Evolutionary conservation across 1,140 invertebrate species (phyloP), one percentile per base, ranked within the genome.

Genomic region (Nomia melanderi): DNA sequence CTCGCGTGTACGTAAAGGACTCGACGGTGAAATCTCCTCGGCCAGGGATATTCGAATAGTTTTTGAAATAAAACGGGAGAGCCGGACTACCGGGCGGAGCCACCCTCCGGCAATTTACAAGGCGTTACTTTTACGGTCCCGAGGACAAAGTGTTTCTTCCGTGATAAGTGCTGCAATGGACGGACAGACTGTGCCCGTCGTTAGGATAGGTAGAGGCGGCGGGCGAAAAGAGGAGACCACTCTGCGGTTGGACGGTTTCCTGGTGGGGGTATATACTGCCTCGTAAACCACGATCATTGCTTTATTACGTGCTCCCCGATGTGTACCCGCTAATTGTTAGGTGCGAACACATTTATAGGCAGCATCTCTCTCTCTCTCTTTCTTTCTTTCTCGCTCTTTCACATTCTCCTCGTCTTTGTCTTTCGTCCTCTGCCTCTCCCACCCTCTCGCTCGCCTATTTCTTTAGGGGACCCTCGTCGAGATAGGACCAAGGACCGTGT

Each of bases 221-320:
- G 54, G 54, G 9, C 29, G 76, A 81, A 73, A 79, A 62, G 72
- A 74, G 81, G 82, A 81, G 81, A 70, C 54, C 23, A 56, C 44
- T 79, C 65, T 79, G 77, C 63, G 85, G 85, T 86, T 69, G 82
- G 70, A 60, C 63, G 79, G 79, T 84, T 83, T 72, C 73, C 80
- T 77, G 77, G 79, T 78, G 71, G 79, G 86, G 83, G 86, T 86
- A 84, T 90, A 89, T 89, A 90, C 83, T 84, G 70, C 86, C 87
- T 92, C 91, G 87, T 92, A 91, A 91, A 92, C 84, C 81, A 86
- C 83, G 88, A 91, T 91, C 90, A 91, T 91, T 90, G 88, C 88
- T 91, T 91, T 91, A 91, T 90, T 88, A 87, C 85, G 83, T 79
- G 81, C 86, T 84, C 79, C 83, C 84, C 85, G 87, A 88, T 86